phyloP scores from a whole-genome alignment of 2,113 vertebrate genomes.

The Tympanuchus pallidicinctus region DNA sequence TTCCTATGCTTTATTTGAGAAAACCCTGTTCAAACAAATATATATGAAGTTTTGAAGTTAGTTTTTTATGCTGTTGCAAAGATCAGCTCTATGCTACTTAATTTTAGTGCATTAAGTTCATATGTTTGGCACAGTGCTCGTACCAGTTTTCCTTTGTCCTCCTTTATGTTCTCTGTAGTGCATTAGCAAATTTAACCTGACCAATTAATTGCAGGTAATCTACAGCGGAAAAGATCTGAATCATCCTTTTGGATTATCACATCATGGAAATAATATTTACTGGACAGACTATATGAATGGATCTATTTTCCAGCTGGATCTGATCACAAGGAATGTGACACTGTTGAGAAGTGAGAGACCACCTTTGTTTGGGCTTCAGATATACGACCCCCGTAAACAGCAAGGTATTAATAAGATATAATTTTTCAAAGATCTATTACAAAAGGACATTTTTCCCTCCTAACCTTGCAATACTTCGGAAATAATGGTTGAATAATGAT shows the following conservation, averaged over 20 bases:
- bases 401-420: constrained; percentile 82
- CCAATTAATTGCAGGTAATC: constrained; percentile 85
- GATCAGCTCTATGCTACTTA: background rate
- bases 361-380: constrained; percentile 93
- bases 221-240: constrained; percentile 96
- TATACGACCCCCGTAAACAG: constrained; percentile 94
- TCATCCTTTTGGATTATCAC: constrained; percentile 96
- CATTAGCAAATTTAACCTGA: background rate
- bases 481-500: background rate
- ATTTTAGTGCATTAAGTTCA: background rate
- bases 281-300: constrained; percentile 99
- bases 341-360: constrained; percentile 92
- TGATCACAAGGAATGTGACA: constrained; percentile 87
- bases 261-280: constrained; percentile 92
- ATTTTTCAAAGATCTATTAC: background rate
- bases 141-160: background rate
- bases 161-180: background rate
- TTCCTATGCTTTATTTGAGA: background rate
- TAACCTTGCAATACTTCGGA: background rate
- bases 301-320: constrained; percentile 95
- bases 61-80: background rate
- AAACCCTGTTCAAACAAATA: background rate
- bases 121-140: background rate
- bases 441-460: background rate
- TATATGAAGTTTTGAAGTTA: background rate